phyloP scores from a whole-genome alignment of 2,888 invertebrate genomes.

The Aphidoletes aphidimyza region DNA sequence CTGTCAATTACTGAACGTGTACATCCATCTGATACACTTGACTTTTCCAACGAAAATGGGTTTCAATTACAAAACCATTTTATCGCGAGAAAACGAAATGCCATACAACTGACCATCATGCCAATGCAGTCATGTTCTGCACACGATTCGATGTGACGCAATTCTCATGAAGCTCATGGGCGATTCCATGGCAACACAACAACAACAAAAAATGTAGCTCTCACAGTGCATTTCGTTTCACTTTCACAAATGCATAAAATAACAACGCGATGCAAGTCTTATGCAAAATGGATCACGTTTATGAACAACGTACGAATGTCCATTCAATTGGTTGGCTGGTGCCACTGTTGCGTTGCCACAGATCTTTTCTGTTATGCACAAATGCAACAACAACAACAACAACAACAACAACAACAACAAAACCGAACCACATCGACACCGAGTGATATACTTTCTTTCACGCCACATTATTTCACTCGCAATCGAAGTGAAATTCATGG shows the following conservation, averaged over 20 bases:
- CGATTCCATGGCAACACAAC: background rate
- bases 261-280: background rate
- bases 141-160: background rate
- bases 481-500: constrained; percentile 31
- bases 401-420: background rate
- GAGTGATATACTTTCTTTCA: constrained; percentile 44
- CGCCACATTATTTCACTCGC: constrained; percentile 8
- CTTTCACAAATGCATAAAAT: constrained; percentile 36
- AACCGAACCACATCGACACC: background rate
- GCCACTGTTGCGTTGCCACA: background rate
- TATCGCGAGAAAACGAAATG: background rate
- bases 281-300: constrained; percentile 46
- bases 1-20: constrained; percentile 10
- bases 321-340: too few relatives aligned
- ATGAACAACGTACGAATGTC: background rate
- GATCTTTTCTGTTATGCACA: background rate
- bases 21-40: background rate
- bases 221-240: too few relatives aligned
- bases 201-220: background rate
- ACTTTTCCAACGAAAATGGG: background rate
- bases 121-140: too few relatives aligned
- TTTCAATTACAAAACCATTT: background rate
- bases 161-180: background rate
- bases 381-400: background rate
- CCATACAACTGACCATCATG: background rate